Evolutionary conservation across 2,113 vertebrate genomes (phyloP).

Genomic region (Xenopus laevis): DNA sequence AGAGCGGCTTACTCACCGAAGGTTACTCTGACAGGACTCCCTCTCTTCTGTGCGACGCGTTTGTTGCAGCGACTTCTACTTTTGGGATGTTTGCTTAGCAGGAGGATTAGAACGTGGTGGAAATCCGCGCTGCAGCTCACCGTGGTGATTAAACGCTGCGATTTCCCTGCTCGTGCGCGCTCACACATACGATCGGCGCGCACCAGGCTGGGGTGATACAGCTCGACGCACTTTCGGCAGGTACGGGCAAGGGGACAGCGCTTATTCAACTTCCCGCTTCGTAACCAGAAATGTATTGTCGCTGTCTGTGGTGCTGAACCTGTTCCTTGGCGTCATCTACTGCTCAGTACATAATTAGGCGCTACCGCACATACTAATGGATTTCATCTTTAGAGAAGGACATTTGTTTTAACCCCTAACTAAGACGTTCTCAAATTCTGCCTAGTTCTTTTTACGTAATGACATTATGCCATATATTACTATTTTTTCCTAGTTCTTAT

Average conservation of each 20-base stretch:
- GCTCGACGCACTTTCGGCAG: constrained; percentile 6
- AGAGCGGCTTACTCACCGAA: not conserved
- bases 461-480: no score
- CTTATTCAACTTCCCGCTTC: no score
- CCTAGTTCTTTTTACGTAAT: no score
- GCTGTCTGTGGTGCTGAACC: no score
- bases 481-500: no score
- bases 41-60: no score
- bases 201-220: not conserved
- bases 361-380: no score
- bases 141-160: not conserved
- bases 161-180: constrained; percentile 6
- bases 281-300: no score
- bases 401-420: no score
- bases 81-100: not conserved
- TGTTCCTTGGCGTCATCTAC: no score
- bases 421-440: no score
- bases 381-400: no score
- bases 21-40: not conserved
- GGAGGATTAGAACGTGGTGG: not conserved
- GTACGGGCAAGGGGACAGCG: not conserved
- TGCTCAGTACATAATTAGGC: not conserved
- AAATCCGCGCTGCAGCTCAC: not conserved
- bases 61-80: not conserved
- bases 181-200: not conserved